Conservation (phyloP, 2,113 vertebrate genomes). For the Pomatorhinus ruficollis region DNA sequence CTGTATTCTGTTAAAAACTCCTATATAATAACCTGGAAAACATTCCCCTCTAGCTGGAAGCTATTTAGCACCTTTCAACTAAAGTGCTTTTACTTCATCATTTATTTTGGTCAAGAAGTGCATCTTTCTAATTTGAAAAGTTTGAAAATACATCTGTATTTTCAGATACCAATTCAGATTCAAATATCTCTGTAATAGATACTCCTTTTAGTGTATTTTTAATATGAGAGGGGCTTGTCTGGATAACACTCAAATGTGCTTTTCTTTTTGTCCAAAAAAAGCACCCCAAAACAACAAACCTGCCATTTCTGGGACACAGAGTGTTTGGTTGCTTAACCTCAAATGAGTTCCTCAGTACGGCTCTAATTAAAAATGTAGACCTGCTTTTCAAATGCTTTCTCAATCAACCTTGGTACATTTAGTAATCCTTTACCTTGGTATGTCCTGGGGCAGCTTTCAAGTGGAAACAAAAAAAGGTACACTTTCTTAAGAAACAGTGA, state of each 20-base stretch:
- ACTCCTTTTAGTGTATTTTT: background rate
- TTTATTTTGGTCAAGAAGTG: background rate
- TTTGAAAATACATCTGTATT: background rate
- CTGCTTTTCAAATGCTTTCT: constrained; percentile 23
- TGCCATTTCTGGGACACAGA: constrained; percentile 7
- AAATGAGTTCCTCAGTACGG: background rate
- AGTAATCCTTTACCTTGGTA: constrained; percentile 13
- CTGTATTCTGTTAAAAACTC: background rate
- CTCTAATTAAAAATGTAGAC: background rate
- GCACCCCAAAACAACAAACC: background rate
- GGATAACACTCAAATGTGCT: background rate
- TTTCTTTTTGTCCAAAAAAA: background rate
- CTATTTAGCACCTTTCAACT: background rate
- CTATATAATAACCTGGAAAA: background rate
- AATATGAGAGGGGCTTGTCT: background rate
- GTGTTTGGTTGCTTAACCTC: background rate
- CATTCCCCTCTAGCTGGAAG: background rate
- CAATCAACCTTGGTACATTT: constrained; percentile 21
- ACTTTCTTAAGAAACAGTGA: background rate
- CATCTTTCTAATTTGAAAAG: background rate
- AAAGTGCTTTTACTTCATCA: background rate
- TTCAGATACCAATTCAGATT: no score
- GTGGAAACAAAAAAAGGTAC: background rate
- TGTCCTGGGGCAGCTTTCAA: background rate
- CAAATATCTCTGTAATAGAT: background rate